A percentile compares a stretch with the other conserved stretches of the same genome.
Conservation (phyloP, 2,888 invertebrate genomes). For the Phlogophora meticulosa region DNA sequence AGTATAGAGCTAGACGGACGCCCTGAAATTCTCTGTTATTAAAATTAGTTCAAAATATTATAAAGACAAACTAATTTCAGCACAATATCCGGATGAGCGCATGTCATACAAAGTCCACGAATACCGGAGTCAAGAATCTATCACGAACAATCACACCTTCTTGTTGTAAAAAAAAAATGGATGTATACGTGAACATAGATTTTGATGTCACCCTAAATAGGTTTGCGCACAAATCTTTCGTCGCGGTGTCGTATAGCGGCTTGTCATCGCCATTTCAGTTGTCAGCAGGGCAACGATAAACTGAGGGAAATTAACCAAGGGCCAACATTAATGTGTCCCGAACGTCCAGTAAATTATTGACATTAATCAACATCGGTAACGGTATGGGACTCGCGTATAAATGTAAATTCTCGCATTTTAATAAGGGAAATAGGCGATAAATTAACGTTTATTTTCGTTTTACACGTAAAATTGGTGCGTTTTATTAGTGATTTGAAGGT, state of each 20-base stretch:
- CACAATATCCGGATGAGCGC: slow-evolving; percentile 38
- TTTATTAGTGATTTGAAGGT: slow-evolving; percentile 53
- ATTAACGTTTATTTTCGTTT: slow-evolving; percentile 58
- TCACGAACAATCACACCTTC: slow-evolving; percentile 54
- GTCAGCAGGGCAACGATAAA: slow-evolving; percentile 77
- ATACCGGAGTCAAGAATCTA: slow-evolving; percentile 19
- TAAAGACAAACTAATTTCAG: slow-evolving; percentile 46
- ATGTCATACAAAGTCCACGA: slow-evolving; percentile 40
- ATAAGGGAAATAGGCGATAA: slow-evolving; percentile 63
- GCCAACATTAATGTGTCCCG: slow-evolving; percentile 74
- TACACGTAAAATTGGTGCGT: slow-evolving; percentile 44
- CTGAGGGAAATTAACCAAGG: slow-evolving; percentile 74
- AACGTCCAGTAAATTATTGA: slow-evolving; percentile 69
- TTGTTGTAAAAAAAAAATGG: slow-evolving; percentile 56
- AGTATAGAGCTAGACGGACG: slow-evolving; percentile 14
- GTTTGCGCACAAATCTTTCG: slow-evolving; percentile 82
- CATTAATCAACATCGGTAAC: slow-evolving; percentile 75
- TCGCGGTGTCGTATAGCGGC: slow-evolving; percentile 71
- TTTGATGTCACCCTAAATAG: slow-evolving; percentile 82
- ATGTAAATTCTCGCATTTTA: slow-evolving; percentile 65
- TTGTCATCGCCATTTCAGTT: slow-evolving; percentile 77
- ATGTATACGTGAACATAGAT: slow-evolving; percentile 72
- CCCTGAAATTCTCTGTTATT: slow-evolving; percentile 37
- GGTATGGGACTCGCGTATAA: slow-evolving; percentile 67
- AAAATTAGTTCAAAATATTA: slow-evolving; percentile 39